A percentile compares a stretch with the other conserved stretches of the same genome.
Conservation (phyloP, 2,888 invertebrate genomes). For the Corbicula japonica region DNA sequence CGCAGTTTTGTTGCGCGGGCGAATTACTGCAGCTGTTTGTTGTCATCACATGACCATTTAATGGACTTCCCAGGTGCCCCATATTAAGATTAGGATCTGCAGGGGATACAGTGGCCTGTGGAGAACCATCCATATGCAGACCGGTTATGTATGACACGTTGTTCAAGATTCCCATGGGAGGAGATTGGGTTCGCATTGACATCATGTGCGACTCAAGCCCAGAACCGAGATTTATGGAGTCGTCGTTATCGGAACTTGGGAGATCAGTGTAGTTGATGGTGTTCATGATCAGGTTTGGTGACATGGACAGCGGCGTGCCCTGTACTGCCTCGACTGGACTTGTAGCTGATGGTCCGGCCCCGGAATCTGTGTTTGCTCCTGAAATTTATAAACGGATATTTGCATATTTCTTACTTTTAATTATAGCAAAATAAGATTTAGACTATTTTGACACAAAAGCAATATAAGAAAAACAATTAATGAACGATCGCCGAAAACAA, state of each 20-base stretch:
- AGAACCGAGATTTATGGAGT: constrained; percentile 29
- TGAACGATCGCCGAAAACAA: too few relatives aligned
- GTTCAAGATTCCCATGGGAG: constrained; percentile 48
- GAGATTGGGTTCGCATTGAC: constrained; percentile 48
- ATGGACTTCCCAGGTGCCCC: constrained; percentile 52
- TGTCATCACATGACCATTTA: constrained; percentile 33
- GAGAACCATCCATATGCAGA: constrained; percentile 62
- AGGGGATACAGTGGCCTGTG: constrained; percentile 66
- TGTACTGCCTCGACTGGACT: neutral
- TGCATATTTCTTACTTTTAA: too few relatives aligned
- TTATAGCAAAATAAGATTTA: neutral
- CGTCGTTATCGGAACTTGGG: constrained; percentile 43
- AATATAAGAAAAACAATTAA: too few relatives aligned
- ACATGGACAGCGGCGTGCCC: constrained; percentile 48
- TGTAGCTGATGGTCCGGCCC: constrained; percentile 4
- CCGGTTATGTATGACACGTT: constrained; percentile 53
- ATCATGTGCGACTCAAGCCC: constrained; percentile 39
- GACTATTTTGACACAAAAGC: neutral
- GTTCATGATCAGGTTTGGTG: constrained; percentile 60
- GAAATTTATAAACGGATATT: too few relatives aligned
- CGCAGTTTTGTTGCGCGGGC: neutral
- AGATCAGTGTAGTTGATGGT: constrained; percentile 59
- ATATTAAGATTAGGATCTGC: constrained; percentile 67
- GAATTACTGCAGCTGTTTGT: constrained; percentile 1
- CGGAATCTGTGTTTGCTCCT: constrained; percentile 47